Base-by-base conservation (phyloP, 2,888 invertebrate genomes). In the Dinocampus coccinellae region DNA sequence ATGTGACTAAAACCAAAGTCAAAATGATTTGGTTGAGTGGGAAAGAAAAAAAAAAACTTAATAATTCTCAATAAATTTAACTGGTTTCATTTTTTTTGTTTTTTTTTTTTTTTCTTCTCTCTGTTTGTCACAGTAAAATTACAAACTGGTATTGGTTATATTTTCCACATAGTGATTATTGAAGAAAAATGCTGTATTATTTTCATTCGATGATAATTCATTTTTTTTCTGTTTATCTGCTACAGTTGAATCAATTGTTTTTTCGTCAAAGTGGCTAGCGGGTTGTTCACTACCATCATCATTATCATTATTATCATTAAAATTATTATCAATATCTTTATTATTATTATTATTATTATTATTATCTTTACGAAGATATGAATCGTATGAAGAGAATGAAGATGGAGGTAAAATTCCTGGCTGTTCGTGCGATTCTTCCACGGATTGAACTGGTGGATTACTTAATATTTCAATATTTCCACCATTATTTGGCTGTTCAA, bases 401-500 rank as follows among this genome's bases (percentile, higher is more conserved):
- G 20, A n/a, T 4, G 47, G 16, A 47, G 20, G 9, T 47, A 20
- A 20, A 6, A 4, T 3, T 16, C 2, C 20, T 20, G 20, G 1
- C 1, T 47, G 47, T 9, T 47, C 16, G 4, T 47, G 47, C 6
- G 16, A 3, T 47, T 47, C 47, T 16, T 47, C 47, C 16, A 47
- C 1, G 7, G 47, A 47, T 47, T 47, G 47, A n/a, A 16, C 47
- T 16, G 47, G 47, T 20, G 47, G 57, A 57, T 57, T 57, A 29
- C 57, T 57, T 2, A 13, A 24, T 26, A 57, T 11, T 26, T 57
- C 2, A 10, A 57, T 26, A 62, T 62, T 62, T 42, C 24, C 22
- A 22, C 20, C 42, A 62, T 39, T 42, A 7, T 79, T 81, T 0
- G 94, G 93, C 75, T 94, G 92, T 82, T 95, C 95, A 61, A 95